Evolutionary conservation across 2,888 invertebrate species (phyloP).

Genomic region (Melolontha melolontha): DNA sequence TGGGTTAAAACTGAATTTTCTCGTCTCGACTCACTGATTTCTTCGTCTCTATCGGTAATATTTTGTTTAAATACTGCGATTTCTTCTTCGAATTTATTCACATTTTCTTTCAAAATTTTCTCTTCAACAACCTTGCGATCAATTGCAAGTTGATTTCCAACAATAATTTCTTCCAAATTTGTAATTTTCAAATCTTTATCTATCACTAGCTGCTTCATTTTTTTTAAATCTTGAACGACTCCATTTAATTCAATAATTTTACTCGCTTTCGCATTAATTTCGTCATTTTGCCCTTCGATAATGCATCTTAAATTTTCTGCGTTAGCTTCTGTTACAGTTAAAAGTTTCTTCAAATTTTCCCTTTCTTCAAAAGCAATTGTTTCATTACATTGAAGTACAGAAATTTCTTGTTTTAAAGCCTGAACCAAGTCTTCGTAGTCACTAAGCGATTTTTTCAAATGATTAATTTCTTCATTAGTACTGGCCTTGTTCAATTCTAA

Average conservation of each 20-base stretch:
- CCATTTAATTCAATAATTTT: slow-evolving; percentile 42
- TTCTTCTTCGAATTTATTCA: slow-evolving; percentile 4
- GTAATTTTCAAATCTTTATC: slow-evolving; percentile 31
- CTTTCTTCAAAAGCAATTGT: slow-evolving; percentile 38
- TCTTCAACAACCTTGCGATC: slow-evolving; percentile 39
- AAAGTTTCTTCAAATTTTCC: slow-evolving; percentile 32
- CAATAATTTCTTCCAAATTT: slow-evolving; percentile 7
- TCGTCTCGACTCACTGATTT: slow-evolving; percentile 5
- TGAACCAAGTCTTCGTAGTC: slow-evolving; percentile 39
- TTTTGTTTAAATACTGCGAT: slow-evolving; percentile 29
- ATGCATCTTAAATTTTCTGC: slow-evolving; percentile 37
- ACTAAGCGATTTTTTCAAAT: slow-evolving; percentile 7
- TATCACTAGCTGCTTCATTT: slow-evolving; percentile 25
- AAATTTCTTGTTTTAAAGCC: slow-evolving; percentile 36
- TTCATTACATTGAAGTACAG: slow-evolving; percentile 41
- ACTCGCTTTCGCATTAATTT: slow-evolving; percentile 40
- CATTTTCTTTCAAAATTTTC: slow-evolving; percentile 37
- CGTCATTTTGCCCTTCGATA: slow-evolving; percentile 39
- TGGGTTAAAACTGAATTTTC: slow-evolving; percentile 7
- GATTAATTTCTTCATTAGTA: slow-evolving; percentile 30
- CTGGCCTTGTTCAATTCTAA: slow-evolving; percentile 29
- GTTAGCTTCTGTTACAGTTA: slow-evolving; percentile 39
- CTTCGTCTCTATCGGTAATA: slow-evolving; percentile 30
- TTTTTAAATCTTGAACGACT: slow-evolving; percentile 44
- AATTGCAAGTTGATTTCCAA: slow-evolving; percentile 41